phyloP scores from a whole-genome alignment of 2,888 invertebrate species.

The Ophion ventricosus region DNA sequence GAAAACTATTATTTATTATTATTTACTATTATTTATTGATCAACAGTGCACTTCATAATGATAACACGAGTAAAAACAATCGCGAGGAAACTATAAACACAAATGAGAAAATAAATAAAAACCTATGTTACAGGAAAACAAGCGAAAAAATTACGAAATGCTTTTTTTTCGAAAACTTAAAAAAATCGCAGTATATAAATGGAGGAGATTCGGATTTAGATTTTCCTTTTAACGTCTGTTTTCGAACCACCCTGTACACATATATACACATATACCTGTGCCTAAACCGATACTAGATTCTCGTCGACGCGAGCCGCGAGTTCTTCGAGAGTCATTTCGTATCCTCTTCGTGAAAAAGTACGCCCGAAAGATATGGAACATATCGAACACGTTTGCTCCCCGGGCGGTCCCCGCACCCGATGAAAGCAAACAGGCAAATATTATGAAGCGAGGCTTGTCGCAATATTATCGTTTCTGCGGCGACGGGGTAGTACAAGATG shows the following conservation, averaged over 20 bases:
- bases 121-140: neutral
- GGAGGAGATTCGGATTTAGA: too few species aligned
- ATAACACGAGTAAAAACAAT: too few species aligned
- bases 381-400: slow-evolving; percentile 19
- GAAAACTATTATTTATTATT: too few species aligned
- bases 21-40: too few species aligned
- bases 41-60: too few species aligned
- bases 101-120: too few species aligned
- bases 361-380: slow-evolving; percentile 30
- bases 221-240: too few species aligned
- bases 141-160: too few species aligned
- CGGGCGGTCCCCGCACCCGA: slow-evolving; percentile 35
- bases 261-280: neutral
- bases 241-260: too few species aligned
- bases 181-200: too few species aligned
- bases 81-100: too few species aligned
- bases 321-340: slow-evolving; percentile 29
- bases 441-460: slow-evolving; percentile 72
- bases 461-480: slow-evolving; percentile 75
- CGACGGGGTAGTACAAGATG: slow-evolving; percentile 11
- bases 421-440: slow-evolving; percentile 74
- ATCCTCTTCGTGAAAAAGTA: slow-evolving; percentile 21
- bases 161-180: too few species aligned
- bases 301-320: slow-evolving; percentile 20
- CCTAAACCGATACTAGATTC: neutral